phyloP scores from a whole-genome alignment of 2,797 vertebrate genomes.

The Schizopygopsis pylzovi region DNA sequence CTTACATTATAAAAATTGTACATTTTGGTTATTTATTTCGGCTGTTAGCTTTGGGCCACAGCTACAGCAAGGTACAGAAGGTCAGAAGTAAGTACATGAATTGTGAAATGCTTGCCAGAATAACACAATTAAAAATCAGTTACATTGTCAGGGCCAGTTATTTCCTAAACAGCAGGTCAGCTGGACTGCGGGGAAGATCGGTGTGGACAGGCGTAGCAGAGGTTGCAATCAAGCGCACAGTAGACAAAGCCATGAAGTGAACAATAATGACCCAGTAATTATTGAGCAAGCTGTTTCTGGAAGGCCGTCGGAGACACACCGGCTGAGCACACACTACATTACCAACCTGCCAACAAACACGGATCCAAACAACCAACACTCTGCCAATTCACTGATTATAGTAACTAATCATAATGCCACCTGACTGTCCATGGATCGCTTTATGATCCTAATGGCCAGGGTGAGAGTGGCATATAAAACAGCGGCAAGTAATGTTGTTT shows the following conservation, averaged over 20 bases:
- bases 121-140: constrained; percentile 37
- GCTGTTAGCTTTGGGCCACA: background rate
- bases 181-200: constrained; percentile 43
- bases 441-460: constrained; percentile 31
- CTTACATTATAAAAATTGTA: background rate
- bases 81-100: constrained; percentile 6
- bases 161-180: constrained; percentile 30
- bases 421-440: constrained; percentile 33
- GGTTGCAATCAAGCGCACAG: constrained; percentile 60
- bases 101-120: constrained; percentile 18
- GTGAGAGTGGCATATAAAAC: background rate
- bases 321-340: constrained; percentile 55
- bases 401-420: constrained; percentile 48
- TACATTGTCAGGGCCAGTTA: constrained; percentile 40
- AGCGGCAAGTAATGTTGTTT: background rate
- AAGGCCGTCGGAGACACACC: constrained; percentile 54
- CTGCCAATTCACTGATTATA: constrained; percentile 57
- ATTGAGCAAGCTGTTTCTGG: constrained; percentile 62
- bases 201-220: constrained; percentile 57
- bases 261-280: constrained; percentile 64
- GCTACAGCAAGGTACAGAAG: background rate
- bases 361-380: constrained; percentile 39
- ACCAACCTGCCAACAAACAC: constrained; percentile 52
- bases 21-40: background rate
- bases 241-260: constrained; percentile 59